Evolutionary conservation across 2,113 vertebrate species (phyloP).

Genomic region (Lasiurus borealis): DNA sequence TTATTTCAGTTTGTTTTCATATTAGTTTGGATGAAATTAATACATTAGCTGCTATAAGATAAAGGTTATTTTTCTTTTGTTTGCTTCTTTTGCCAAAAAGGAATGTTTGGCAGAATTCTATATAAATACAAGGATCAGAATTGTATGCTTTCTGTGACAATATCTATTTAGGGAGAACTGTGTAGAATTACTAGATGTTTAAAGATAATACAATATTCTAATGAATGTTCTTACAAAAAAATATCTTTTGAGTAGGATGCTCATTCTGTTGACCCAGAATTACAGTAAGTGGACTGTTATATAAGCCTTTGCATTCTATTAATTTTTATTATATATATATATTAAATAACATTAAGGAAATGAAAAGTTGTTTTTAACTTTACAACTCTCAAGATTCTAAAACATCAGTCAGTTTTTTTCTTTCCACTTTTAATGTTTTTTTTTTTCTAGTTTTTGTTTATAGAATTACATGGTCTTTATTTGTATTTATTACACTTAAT

Average conservation of each 20-base stretch:
- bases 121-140: slow-evolving; percentile 31
- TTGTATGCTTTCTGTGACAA: not conserved
- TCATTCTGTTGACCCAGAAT: slow-evolving; percentile 61
- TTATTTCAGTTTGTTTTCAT: slow-evolving; percentile 39
- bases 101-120: slow-evolving; percentile 36
- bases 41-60: slow-evolving; percentile 50
- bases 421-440: not conserved
- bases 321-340: slow-evolving; percentile 26
- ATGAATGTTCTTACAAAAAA: slow-evolving; percentile 62
- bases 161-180: slow-evolving; percentile 41
- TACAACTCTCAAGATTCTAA: not conserved
- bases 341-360: slow-evolving; percentile 46
- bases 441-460: not conserved
- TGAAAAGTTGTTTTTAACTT: not conserved
- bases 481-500: not conserved
- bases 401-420: not conserved
- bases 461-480: slow-evolving; percentile 15
- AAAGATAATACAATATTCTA: slow-evolving; percentile 61
- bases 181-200: slow-evolving; percentile 57
- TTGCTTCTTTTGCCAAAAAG: slow-evolving; percentile 40
- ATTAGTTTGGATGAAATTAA: slow-evolving; percentile 57
- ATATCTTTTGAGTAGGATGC: slow-evolving; percentile 64
- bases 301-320: slow-evolving; percentile 44
- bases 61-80: slow-evolving; percentile 24
- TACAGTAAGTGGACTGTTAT: slow-evolving; percentile 32